These are phyloP conservation scores for Allygus modestus DNA, from an alignment of 2,888 invertebrate genomes.

Conservation along the genomic window DNA sequence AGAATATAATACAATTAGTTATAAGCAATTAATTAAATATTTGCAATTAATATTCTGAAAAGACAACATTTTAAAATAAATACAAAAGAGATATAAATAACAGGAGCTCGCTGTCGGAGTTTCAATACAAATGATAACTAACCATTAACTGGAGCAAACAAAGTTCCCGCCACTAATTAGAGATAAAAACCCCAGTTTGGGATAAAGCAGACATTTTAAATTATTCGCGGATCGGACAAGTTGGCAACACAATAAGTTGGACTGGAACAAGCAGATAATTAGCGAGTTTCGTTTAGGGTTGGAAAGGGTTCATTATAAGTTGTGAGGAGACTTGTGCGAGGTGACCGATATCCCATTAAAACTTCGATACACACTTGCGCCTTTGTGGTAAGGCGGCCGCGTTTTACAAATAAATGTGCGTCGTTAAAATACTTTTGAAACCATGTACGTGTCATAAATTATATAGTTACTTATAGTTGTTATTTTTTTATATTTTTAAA, in stretches of 20 bases:
- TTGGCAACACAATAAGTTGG: conserved; percentile 48
- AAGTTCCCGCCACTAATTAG: conserved; percentile 2
- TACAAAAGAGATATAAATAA: too few relatives aligned
- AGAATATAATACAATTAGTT: too few relatives aligned
- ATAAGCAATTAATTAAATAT: too few relatives aligned
- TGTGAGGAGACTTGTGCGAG: conserved; percentile 29
- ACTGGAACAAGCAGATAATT: conserved; percentile 48
- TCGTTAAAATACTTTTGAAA: conserved; percentile 6
- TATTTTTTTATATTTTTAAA: too few relatives aligned
- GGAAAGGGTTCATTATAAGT: conserved; percentile 59
- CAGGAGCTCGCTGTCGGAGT: background rate
- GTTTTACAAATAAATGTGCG: background rate
- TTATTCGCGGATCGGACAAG: conserved; percentile 19
- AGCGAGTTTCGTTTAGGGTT: conserved; percentile 47
- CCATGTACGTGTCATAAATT: too few relatives aligned
- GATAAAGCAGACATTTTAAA: conserved; percentile 19
- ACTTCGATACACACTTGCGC: conserved; percentile 54
- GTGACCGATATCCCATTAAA: conserved; percentile 59
- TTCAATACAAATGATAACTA: conserved; percentile 3
- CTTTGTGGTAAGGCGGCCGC: conserved; percentile 1
- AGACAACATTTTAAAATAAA: background rate
- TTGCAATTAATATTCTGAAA: too few relatives aligned
- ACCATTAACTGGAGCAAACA: conserved; percentile 39
- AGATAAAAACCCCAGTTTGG: conserved; percentile 7
- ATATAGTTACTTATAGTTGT: too few relatives aligned